Percentiles rank a stretch among this genome's conserved stretches.
Conservation (phyloP, 2,888 invertebrate species). For the Neria commutata region DNA sequence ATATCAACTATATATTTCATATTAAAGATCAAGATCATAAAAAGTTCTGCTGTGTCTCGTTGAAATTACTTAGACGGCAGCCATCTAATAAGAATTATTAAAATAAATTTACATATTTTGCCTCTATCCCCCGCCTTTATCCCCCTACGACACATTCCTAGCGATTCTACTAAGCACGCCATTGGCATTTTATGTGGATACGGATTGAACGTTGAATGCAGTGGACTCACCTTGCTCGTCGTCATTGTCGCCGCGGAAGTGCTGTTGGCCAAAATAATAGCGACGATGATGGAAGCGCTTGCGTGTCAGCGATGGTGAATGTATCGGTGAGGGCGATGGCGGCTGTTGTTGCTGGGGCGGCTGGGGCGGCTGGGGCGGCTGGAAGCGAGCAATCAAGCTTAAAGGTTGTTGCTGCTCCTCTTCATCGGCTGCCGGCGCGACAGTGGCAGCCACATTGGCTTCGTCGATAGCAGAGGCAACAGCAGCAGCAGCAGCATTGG, state of each 20-base stretch:
- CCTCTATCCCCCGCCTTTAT: too few species aligned
- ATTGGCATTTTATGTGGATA: too few species aligned
- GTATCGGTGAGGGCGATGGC: too few species aligned
- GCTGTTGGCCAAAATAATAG: conserved; percentile 50
- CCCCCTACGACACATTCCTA: too few species aligned
- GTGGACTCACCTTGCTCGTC: conserved; percentile 26
- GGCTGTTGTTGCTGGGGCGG: conserved; percentile 21
- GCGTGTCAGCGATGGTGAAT: conserved; percentile 66
- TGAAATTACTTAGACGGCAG: too few species aligned
- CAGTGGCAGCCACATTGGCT: background rate
- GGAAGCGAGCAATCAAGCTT: conserved; percentile 34
- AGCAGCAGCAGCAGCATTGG: background rate
- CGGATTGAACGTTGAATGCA: too few species aligned
- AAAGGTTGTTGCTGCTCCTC: conserved; percentile 38
- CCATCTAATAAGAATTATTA: too few species aligned
- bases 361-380: conserved; percentile 23
- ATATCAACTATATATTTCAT: too few species aligned
- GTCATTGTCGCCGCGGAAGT: conserved; percentile 17
- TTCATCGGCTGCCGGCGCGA: background rate
- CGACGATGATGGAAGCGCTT: conserved; percentile 60
- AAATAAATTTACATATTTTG: too few species aligned
- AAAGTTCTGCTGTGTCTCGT: too few species aligned
- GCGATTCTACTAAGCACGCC: too few species aligned
- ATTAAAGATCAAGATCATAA: too few species aligned
- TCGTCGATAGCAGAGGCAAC: background rate